Evolutionary conservation across 2,888 invertebrate species (phyloP).

Genomic region (Diarsia brunnea): DNA sequence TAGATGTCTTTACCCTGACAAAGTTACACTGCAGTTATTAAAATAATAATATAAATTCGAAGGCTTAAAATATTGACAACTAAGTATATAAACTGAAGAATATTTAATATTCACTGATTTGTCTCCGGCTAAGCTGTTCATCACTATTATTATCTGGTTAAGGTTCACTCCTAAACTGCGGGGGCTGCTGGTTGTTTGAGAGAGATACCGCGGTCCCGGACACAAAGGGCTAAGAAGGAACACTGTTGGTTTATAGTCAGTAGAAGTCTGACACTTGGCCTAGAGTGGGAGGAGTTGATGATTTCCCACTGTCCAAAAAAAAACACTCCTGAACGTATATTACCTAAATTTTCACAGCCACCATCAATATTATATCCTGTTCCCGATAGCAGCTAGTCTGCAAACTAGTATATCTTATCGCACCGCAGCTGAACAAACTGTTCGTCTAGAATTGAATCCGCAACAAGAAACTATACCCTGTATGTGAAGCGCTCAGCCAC

Average conservation of each 20-base stretch:
- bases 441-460: constrained; percentile 63
- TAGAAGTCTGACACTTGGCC: too few species aligned
- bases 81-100: neutral
- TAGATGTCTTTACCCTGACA: too few species aligned
- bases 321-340: neutral
- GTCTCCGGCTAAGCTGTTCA: neutral
- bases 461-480: constrained; percentile 53
- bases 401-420: constrained; percentile 55
- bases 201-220: too few species aligned
- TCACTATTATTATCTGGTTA: neutral
- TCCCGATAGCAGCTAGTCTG: constrained; percentile 39
- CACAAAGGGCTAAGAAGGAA: too few species aligned
- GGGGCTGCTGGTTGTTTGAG: too few species aligned
- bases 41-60: neutral
- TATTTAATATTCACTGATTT: neutral
- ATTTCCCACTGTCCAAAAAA: too few species aligned
- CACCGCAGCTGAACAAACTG: constrained; percentile 62
- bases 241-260: too few species aligned
- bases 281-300: too few species aligned
- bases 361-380: constrained; percentile 35
- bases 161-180: neutral
- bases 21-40: too few species aligned
- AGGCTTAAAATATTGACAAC: neutral
- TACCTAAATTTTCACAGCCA: neutral
- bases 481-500: neutral